Conservation (phyloP, 2,888 invertebrate genomes). For the Morpho deidamia region DNA sequence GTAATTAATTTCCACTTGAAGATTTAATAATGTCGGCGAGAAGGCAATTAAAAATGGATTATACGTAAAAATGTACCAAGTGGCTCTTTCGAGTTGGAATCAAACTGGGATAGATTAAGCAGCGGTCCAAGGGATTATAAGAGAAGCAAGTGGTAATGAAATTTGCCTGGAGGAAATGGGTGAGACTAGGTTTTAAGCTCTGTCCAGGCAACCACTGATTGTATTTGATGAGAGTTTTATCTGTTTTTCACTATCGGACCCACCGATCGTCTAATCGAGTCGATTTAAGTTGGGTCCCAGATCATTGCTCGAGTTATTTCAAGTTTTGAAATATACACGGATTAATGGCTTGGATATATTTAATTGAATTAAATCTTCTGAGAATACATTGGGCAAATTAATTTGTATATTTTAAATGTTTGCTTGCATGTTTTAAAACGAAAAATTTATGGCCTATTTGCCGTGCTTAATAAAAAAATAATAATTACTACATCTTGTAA, state of each 20-base stretch:
- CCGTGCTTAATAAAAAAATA: no score
- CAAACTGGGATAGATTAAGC: slow-evolving; percentile 69
- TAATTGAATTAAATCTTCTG: background rate
- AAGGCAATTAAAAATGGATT: slow-evolving; percentile 75
- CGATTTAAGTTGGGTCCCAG: slow-evolving; percentile 53
- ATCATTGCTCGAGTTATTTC: slow-evolving; percentile 51
- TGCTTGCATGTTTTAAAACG: no score
- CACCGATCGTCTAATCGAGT: slow-evolving; percentile 47
- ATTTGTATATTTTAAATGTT: no score
- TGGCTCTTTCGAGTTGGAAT: slow-evolving; percentile 66
- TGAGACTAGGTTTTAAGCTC: slow-evolving; percentile 69
- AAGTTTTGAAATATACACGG: slow-evolving; percentile 32
- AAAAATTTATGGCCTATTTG: no score
- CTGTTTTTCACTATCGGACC: slow-evolving; percentile 58
- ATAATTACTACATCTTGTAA: no score
- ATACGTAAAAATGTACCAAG: slow-evolving; percentile 70
- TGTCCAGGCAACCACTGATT: slow-evolving; percentile 68
- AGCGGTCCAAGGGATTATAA: slow-evolving; percentile 68
- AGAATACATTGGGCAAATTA: no score
- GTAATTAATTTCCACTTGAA: slow-evolving; percentile 66
- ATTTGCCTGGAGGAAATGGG: slow-evolving; percentile 67
- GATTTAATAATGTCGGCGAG: slow-evolving; percentile 59
- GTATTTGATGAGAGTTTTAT: slow-evolving; percentile 76
- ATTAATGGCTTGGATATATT: slow-evolving; percentile 17
- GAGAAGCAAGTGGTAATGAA: slow-evolving; percentile 74